These are phyloP conservation scores for Tragelaphus scriptus DNA, from an alignment of 2,113 vertebrate species.

Conservation along the genomic window DNA sequence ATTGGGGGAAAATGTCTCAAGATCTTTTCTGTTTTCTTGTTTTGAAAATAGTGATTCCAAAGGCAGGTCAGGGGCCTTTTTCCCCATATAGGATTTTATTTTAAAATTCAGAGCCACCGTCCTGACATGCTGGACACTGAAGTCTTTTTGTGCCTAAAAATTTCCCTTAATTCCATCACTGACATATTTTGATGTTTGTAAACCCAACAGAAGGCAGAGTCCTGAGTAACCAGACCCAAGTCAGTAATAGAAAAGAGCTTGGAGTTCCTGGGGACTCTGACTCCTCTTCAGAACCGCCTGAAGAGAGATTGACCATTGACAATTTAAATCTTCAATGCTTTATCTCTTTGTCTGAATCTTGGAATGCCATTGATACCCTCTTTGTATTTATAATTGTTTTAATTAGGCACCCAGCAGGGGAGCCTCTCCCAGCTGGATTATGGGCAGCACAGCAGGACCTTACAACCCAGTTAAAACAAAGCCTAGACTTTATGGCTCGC, in stretches of 20 bases:
- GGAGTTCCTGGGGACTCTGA: background rate
- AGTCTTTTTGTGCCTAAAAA: background rate
- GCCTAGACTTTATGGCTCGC: constrained; percentile 63
- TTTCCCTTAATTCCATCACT: background rate
- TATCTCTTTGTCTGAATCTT: constrained; percentile 84
- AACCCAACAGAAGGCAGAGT: background rate
- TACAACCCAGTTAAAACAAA: constrained; percentile 64
- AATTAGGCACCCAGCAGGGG: constrained; percentile 90
- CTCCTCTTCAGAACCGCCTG: constrained; percentile 61
- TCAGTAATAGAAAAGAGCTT: background rate
- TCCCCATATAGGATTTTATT: background rate
- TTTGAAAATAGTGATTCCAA: background rate
- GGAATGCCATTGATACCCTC: constrained; percentile 85
- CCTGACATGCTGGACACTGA: background rate
- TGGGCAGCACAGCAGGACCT: constrained; percentile 73
- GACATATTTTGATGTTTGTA: background rate
- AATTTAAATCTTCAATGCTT: constrained; percentile 81
- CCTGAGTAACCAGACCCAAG: background rate
- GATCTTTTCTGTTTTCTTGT: background rate
- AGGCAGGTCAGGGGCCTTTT: background rate
- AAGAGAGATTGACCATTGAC: constrained; percentile 72
- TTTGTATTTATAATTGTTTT: constrained; percentile 96
- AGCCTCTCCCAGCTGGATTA: constrained; percentile 67
- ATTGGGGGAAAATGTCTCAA: background rate
- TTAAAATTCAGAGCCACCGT: background rate